phyloP scores from a whole-genome alignment of 1,140 invertebrate genomes.

The Cydia splendana region DNA sequence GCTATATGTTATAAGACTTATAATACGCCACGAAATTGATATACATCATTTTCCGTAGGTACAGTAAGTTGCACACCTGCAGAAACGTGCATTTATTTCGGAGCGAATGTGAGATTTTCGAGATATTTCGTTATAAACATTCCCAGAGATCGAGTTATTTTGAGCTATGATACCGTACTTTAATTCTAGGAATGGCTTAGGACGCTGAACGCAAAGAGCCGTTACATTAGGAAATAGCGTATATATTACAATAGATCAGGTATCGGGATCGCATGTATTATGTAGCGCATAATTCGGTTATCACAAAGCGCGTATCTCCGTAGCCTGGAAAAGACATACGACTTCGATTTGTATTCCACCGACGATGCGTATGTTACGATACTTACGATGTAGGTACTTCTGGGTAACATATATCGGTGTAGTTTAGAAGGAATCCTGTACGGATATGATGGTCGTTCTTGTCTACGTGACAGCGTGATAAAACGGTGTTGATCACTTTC shows the following conservation, averaged over 20 bases:
- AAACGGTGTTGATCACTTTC: no score
- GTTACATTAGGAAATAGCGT: conserved; percentile 12
- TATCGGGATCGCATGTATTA: neutral
- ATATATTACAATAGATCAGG: conserved; percentile 30
- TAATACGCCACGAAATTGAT: no score
- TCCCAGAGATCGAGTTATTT: neutral
- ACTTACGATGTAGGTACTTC: no score
- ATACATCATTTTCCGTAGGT: neutral
- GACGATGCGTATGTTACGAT: neutral
- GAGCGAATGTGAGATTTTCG: conserved; percentile 2
- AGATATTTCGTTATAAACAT: conserved; percentile 5
- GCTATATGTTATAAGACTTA: no score
- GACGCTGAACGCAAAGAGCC: neutral
- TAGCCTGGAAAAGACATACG: neutral
- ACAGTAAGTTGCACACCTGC: neutral
- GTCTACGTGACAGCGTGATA: no score
- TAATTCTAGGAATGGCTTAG: conserved; percentile 7
- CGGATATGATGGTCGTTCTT: no score
- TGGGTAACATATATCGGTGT: neutral
- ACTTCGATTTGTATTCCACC: neutral
- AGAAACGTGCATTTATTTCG: neutral
- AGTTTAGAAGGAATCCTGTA: no score
- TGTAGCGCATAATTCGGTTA: neutral
- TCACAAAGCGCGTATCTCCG: conserved; percentile 3
- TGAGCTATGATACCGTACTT: neutral